Evolutionary conservation across 2,888 invertebrate species (phyloP).

Genomic region (Macrophya annulata): DNA sequence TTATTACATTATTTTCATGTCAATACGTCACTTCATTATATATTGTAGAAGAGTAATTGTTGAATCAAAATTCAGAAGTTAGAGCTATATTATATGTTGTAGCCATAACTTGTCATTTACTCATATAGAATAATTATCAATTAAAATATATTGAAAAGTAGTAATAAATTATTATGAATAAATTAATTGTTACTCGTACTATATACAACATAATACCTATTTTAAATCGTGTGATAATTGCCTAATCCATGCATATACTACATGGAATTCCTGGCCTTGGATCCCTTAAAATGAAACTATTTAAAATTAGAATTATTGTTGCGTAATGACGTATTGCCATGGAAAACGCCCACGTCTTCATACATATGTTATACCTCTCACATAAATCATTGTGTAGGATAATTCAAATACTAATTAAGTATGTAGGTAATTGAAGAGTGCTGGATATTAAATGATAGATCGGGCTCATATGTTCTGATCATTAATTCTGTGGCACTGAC

Average conservation of each 20-base stretch:
- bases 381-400: constrained; percentile 43
- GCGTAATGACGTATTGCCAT: constrained; percentile 43
- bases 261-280: constrained; percentile 43
- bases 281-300: constrained; percentile 24
- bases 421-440: constrained; percentile 24
- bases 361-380: constrained; percentile 25
- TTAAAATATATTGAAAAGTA: constrained; percentile 36
- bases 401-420: constrained; percentile 26
- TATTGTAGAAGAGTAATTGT: constrained; percentile 44
- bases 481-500: neutral
- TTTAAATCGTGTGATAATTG: constrained; percentile 50
- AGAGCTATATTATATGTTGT: constrained; percentile 48
- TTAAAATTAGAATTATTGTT: constrained; percentile 44
- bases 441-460: constrained; percentile 42
- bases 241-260: constrained; percentile 46
- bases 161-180: constrained; percentile 31
- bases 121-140: constrained; percentile 36
- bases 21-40: constrained; percentile 45
- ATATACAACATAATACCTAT: constrained; percentile 39
- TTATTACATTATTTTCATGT: constrained; percentile 40
- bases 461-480: neutral
- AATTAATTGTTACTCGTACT: constrained; percentile 52
- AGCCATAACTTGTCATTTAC: constrained; percentile 39
- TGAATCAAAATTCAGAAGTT: constrained; percentile 52
- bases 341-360: constrained; percentile 42